Percentiles rank a stretch among this genome's conserved stretches.
phyloP scores from a whole-genome alignment of 2,797 vertebrate species.

The Poliocrania exsul region DNA sequence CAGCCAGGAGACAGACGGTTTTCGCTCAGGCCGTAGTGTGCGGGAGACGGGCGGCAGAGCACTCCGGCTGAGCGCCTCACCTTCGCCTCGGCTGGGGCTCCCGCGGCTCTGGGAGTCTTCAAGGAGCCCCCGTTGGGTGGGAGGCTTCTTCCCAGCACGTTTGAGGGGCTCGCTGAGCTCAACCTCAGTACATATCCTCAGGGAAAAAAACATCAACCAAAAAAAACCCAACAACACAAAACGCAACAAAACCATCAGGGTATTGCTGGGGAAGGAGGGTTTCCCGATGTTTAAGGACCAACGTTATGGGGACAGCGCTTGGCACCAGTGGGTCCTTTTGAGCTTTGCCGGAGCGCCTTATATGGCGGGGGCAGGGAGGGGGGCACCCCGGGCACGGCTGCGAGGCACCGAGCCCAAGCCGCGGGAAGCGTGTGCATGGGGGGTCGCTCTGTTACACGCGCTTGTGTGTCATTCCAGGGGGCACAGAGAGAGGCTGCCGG shows the following conservation, averaged over 20 bases:
- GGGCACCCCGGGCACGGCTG: background rate
- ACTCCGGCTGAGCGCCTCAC: background rate
- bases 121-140: background rate
- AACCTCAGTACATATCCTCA: background rate
- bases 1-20: background rate
- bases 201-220: fast-evolving
- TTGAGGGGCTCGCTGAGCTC: background rate
- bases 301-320: background rate
- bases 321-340: background rate
- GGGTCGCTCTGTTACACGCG: background rate
- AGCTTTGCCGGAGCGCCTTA: background rate
- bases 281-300: background rate
- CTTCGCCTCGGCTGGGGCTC: background rate
- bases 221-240: background rate
- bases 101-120: background rate
- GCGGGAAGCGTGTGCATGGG: background rate
- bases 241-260: background rate
- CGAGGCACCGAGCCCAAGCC: background rate
- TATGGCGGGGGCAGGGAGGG: background rate
- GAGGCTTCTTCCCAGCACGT: background rate
- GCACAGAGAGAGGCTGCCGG: background rate
- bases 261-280: background rate
- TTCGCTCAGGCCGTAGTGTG: background rate
- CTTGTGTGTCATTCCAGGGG: background rate
- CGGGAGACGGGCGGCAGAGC: background rate